These are phyloP conservation scores for Muntiacus muntjak DNA, from an alignment of 2,113 vertebrate genomes.

Conservation along the genomic window DNA sequence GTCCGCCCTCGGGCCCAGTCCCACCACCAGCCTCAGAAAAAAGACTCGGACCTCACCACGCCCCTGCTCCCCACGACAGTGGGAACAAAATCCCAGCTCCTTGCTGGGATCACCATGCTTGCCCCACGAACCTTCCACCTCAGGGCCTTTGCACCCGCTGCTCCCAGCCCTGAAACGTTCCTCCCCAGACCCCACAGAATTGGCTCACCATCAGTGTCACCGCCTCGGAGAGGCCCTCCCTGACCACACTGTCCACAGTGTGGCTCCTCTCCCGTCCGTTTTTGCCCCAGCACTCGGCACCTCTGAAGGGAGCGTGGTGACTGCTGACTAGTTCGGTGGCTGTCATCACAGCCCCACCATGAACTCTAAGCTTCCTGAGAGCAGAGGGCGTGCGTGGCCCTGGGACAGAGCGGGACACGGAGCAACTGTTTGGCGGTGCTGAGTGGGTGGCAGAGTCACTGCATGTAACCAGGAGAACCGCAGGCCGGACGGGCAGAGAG, in stretches of 20 bases:
- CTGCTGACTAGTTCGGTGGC: no score
- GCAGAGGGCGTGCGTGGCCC: neutral
- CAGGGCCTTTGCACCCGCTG: neutral
- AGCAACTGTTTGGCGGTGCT: accelerated
- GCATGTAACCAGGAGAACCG: neutral
- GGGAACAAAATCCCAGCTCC: neutral
- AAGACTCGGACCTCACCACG: neutral
- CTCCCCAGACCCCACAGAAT: neutral
- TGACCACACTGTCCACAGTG: neutral
- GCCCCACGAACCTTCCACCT: neutral
- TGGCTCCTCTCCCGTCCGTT: no score
- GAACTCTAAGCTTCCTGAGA: neutral
- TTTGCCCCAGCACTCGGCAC: neutral
- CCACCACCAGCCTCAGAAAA: neutral
- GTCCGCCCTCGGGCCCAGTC: neutral
- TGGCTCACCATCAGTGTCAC: accelerated
- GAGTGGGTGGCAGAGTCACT: neutral
- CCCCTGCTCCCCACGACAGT: neutral
- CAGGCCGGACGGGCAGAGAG: accelerated
- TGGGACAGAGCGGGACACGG: accelerated
- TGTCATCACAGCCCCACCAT: accelerated
- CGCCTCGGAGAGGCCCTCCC: neutral
- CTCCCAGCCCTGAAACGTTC: neutral
- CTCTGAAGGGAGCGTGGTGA: neutral
- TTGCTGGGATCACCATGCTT: neutral